phyloP scores from a whole-genome alignment of 2,888 invertebrate species.

The Drosophila atripex region DNA sequence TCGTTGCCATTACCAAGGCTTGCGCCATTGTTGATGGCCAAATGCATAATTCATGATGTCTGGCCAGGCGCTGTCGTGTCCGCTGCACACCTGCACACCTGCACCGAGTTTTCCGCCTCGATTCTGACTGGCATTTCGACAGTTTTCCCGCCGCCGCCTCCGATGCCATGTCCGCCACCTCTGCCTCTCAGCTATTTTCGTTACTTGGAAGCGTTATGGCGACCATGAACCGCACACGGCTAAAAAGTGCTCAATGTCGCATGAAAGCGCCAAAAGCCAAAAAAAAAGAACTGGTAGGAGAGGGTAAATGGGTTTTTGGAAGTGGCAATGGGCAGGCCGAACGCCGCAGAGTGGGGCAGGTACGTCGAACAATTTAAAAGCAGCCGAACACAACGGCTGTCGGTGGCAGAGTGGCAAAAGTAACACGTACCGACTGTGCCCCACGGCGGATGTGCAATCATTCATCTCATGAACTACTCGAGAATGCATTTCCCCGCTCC shows the following conservation, averaged over 20 bases:
- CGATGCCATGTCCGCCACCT: background rate
- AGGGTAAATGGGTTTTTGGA: constrained; percentile 13
- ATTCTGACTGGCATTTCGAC: constrained; percentile 70
- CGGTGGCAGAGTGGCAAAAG: constrained; percentile 60
- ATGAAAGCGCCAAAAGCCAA: constrained; percentile 36
- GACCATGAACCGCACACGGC: constrained; percentile 50
- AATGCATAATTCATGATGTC: constrained; percentile 66
- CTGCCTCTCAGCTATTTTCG: constrained; percentile 63
- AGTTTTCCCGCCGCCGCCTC: constrained; percentile 49
- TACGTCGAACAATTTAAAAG: constrained; percentile 53
- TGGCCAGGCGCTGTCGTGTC: constrained; percentile 34
- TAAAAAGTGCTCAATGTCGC: constrained; percentile 55
- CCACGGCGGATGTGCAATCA: constrained; percentile 65
- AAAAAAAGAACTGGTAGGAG: background rate
- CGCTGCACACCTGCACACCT: constrained; percentile 37
- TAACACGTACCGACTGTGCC: constrained; percentile 68
- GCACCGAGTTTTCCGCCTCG: constrained; percentile 14
- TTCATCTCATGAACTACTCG: constrained; percentile 50
- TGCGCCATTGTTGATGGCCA: constrained; percentile 42
- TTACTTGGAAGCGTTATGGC: constrained; percentile 47
- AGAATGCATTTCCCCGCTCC: constrained; percentile 36
- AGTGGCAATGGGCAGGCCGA: constrained; percentile 26
- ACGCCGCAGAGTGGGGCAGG: constrained; percentile 19
- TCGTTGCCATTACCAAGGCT: constrained; percentile 57
- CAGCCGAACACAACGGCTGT: constrained; percentile 50